phyloP scores from a whole-genome alignment of 2,113 vertebrate genomes.

The Suncus etruscus region DNA sequence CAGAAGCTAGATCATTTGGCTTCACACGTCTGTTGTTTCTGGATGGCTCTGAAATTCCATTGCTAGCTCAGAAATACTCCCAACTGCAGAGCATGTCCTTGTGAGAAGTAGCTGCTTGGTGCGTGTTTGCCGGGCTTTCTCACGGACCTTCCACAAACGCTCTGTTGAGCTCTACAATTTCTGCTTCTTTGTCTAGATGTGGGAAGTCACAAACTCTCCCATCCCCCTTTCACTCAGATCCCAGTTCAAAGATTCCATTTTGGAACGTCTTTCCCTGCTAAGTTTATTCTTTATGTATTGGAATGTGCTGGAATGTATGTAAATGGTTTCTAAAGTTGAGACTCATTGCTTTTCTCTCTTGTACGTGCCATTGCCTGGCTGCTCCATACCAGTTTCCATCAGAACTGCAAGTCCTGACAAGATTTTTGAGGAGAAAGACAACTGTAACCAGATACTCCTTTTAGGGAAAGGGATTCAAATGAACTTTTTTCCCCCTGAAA shows the following conservation, averaged over 20 bases:
- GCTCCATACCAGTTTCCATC: constrained; percentile 33
- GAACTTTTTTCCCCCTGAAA: not conserved
- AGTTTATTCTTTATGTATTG: constrained; percentile 71
- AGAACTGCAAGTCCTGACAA: constrained; percentile 67
- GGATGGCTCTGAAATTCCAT: constrained; percentile 83
- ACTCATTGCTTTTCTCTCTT: constrained; percentile 14
- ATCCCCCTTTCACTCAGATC: constrained; percentile 29
- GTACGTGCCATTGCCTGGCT: constrained; percentile 45
- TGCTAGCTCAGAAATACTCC: constrained; percentile 78
- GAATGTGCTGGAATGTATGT: constrained; percentile 77
- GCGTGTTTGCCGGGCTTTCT: constrained; percentile 46
- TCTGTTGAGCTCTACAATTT: constrained; percentile 37
- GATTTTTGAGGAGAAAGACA: constrained; percentile 55
- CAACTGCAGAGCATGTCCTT: constrained; percentile 71
- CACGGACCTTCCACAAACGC: constrained; percentile 45
- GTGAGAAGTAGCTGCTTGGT: constrained; percentile 57
- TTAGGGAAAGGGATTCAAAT: constrained; percentile 23
- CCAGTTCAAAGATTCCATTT: constrained; percentile 46
- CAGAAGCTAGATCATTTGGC: constrained; percentile 70
- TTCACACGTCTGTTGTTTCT: constrained; percentile 83
- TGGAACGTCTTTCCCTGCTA: constrained; percentile 54
- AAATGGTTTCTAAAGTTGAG: constrained; percentile 72
- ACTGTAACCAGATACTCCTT: constrained; percentile 40
- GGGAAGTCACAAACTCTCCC: not conserved
- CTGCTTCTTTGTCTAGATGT: constrained; percentile 48